Evolutionary conservation across 92 coral and sea anemone genomes (phyloP).

Genomic region (Porites divaricata): DNA sequence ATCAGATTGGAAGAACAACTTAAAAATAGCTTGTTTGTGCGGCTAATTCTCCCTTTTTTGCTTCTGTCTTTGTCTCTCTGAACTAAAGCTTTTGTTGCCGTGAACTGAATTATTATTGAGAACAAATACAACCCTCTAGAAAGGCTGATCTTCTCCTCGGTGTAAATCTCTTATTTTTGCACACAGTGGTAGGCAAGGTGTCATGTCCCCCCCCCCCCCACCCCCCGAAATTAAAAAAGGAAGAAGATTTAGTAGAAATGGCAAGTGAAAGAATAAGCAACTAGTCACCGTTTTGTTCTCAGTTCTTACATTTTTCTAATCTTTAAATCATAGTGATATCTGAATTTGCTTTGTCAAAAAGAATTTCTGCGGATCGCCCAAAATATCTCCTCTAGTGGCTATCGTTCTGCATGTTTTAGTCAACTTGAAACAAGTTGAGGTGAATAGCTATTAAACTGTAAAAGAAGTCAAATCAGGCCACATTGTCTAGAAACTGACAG

Average conservation of each 20-base stretch:
- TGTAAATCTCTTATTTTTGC: conserved; percentile 12
- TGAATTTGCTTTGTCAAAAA: neutral
- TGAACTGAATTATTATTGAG: conserved; percentile 30
- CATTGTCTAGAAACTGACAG: neutral
- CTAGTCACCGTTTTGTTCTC: too few species aligned
- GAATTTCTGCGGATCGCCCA: neutral
- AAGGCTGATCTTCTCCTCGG: conserved; percentile 13
- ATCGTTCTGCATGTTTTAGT: neutral
- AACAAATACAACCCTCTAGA: conserved; percentile 30
- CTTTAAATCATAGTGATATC: neutral
- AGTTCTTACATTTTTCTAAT: neutral
- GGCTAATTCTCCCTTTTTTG: conserved; percentile 17
- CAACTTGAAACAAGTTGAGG: neutral
- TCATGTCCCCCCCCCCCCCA: neutral
- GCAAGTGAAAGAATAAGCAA: too few species aligned
- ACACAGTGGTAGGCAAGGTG: conserved; percentile 13
- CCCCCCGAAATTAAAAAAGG: too few species aligned
- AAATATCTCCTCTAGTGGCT: neutral
- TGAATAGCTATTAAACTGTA: neutral
- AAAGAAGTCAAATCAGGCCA: neutral
- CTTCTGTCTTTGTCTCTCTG: conserved; percentile 11
- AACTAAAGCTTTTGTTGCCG: conserved; percentile 31
- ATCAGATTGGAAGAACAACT: neutral
- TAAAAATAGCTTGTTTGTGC: conserved; percentile 25
- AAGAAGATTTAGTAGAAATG: neutral